Conservation (phyloP, 2,113 vertebrate genomes). For the Corapipo altera region DNA sequence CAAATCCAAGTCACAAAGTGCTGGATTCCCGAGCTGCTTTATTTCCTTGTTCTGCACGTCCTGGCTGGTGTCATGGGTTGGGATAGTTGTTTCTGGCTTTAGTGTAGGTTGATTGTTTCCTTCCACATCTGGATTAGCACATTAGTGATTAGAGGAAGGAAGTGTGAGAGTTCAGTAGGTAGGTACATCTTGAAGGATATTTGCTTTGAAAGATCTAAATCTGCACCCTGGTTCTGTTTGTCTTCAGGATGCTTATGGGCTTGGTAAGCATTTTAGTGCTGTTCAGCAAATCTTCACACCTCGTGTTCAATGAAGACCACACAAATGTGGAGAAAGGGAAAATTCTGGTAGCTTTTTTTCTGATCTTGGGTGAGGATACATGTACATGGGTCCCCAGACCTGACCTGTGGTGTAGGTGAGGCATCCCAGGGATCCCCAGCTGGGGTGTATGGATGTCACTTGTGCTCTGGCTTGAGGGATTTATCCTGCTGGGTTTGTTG, state of each 20-base stretch:
- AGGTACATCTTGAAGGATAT: not conserved
- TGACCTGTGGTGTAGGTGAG: rapidly evolving
- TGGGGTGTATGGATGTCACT: not conserved
- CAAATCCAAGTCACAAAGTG: conserved; percentile 27
- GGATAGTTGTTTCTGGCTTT: conserved; percentile 10
- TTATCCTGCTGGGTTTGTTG: not conserved
- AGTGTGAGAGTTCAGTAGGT: not conserved
- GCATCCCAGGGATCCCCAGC: not conserved
- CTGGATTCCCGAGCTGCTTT: not conserved
- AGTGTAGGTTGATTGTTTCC: not conserved
- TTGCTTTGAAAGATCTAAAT: not conserved
- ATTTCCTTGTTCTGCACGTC: not conserved
- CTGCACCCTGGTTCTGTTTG: not conserved
- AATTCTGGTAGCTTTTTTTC: not conserved
- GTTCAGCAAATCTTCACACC: not conserved
- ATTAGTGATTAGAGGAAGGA: not conserved
- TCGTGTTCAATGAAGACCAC: not conserved
- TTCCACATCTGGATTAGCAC: not conserved
- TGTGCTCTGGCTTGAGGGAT: not conserved
- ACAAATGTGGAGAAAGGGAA: not conserved
- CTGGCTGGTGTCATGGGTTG: not conserved
- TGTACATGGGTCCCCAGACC: not conserved
- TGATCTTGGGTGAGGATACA: not conserved
- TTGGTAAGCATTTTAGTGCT: not conserved
- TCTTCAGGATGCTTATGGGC: not conserved